Evolutionary conservation across 2,113 vertebrate genomes (phyloP), one percentile per base, ranked within the genome.

Genomic region (Eudyptes chrysolophus): DNA sequence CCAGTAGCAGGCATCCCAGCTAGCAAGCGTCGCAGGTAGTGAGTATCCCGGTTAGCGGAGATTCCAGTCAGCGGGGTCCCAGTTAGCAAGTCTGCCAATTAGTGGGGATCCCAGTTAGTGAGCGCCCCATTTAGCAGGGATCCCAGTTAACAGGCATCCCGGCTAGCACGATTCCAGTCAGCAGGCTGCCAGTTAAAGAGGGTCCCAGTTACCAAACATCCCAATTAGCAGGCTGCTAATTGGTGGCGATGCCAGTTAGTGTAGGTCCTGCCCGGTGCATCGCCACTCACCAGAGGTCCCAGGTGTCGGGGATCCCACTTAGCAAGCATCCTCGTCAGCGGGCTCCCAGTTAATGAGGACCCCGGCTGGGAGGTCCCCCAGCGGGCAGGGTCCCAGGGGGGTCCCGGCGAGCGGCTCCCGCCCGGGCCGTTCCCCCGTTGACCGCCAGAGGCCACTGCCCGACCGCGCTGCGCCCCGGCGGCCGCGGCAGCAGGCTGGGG

Each of bases 361-460:
- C 29, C 44, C 6, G 6, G 12, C 1, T 6, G 40, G 40, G 38
- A 44, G 19, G 34, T 4, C 4, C 5, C 46, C 1, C 2, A 40
- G 7, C 1, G 40, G 52, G 25, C 11, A 32, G 19, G 17, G 7
- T 26, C 32, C 49, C 60, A 1, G 57, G 4, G 44, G 10, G 51
- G 38, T 27, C 36, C 24, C 16, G 42, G 42, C 16, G 16, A 54
- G 10, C 54, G 27, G 54, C 32, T 52, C 46, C 51, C 18, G 30
- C 5, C 3, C 13, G 34, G 26, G 65, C 64, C 9, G 21, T 86
- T 91, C 55, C 60, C 4, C 0, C n/a, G 1, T 5, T 46, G 46
- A 5, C 93, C 97, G 25, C 89, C 72, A 91, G 96, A 91, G 96
- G 87, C 36, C 81, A 10, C 83, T 65, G 29, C 17, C 38, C 10